A percentile compares a stretch with the other conserved stretches of the same genome.
phyloP scores from a whole-genome alignment of 1,140 invertebrate species.

The Bombus confusus region DNA sequence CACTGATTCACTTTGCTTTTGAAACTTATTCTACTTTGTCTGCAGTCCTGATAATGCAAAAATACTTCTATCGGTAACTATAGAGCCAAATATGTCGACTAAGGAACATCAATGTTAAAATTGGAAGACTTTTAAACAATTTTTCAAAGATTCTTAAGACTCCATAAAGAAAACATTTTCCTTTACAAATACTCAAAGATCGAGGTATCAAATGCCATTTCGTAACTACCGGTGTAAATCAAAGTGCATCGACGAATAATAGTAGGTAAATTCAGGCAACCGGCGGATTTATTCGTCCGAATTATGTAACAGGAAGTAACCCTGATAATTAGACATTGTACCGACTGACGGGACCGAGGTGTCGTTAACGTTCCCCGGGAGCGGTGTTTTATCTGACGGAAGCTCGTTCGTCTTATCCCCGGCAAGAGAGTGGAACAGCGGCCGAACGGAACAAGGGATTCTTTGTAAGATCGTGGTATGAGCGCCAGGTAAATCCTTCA shows the following conservation, averaged over 20 bases:
- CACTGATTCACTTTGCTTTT: neutral
- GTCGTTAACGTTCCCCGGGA: slow-evolving; percentile 38
- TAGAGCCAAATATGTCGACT: neutral
- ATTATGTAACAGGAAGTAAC: slow-evolving; percentile 18
- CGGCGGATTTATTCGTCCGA: neutral
- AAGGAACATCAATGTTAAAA: too few species aligned
- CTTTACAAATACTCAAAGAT: too few species aligned
- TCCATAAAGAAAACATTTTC: neutral
- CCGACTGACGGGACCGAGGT: neutral
- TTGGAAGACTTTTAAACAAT: neutral
- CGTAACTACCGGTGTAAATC: too few species aligned
- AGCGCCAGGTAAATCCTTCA: slow-evolving; percentile 62
- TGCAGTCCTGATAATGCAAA: neutral
- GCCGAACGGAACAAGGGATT: slow-evolving; percentile 61
- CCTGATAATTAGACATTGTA: neutral
- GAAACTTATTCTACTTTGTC: too few species aligned
- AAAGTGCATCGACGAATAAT: neutral
- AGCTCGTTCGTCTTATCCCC: neutral
- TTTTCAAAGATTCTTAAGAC: neutral
- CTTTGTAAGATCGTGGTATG: slow-evolving; percentile 62
- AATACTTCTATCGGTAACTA: neutral
- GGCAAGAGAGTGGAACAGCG: neutral
- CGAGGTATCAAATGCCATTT: neutral
- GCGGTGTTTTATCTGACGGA: slow-evolving; percentile 30
- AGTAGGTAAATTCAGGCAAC: neutral